Conservation (phyloP, 2,888 invertebrate genomes). For the Tiliacea citrago region DNA sequence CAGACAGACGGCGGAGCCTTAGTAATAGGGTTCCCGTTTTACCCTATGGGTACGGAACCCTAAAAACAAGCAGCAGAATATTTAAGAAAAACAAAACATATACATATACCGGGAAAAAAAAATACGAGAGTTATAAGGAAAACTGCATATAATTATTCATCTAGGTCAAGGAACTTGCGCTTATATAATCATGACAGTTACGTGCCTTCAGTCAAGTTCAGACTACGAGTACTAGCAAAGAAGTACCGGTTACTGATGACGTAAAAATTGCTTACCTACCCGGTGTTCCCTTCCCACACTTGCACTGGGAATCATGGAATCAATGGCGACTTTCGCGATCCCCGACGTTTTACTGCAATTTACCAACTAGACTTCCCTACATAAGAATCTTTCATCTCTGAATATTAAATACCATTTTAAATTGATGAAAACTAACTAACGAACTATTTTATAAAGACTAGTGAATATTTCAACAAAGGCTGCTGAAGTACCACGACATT, state of each 20-base stretch:
- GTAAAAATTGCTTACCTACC: slow-evolving; percentile 16
- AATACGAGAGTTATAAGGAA: slow-evolving; percentile 23
- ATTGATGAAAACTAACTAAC: not conserved
- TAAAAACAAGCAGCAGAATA: not conserved
- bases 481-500: slow-evolving; percentile 25
- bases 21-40: no score
- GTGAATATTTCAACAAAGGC: slow-evolving; percentile 31
- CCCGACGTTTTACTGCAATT: no score
- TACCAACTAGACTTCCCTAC: no score
- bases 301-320: no score
- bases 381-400: no score
- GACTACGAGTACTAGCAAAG: not conserved
- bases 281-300: no score
- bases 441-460: slow-evolving; percentile 17
- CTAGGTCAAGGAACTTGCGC: slow-evolving; percentile 23
- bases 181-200: slow-evolving; percentile 20
- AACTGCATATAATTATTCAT: slow-evolving; percentile 14
- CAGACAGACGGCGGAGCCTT: no score
- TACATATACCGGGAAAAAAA: not conserved
- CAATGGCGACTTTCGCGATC: no score
- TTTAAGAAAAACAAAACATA: not conserved
- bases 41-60: no score
- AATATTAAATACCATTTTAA: no score
- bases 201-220: slow-evolving; percentile 42
- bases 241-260: slow-evolving; percentile 4